Evolutionary conservation across 2,888 invertebrate species (phyloP), one percentile per base, ranked within the genome.

Genomic region (Tromatobia lineatoria): DNA sequence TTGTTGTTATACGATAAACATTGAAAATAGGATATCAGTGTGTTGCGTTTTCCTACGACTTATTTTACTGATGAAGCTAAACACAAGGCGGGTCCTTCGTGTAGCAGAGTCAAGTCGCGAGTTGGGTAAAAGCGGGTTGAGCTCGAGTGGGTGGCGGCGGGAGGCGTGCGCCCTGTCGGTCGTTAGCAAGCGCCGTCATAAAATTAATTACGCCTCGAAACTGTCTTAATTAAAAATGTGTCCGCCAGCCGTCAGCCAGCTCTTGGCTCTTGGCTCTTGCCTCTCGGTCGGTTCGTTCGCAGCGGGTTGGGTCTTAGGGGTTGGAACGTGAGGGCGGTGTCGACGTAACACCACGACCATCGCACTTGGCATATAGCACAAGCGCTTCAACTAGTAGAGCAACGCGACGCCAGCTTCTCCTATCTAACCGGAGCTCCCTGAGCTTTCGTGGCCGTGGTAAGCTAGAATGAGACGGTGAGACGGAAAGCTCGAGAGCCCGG

Each of bases 171-270:
- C 67, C 57, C 69, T 74, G 83, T 67, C 66, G 80, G 83, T 83
- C 83, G 83, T 83, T 90, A 91, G 89, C 88, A 87, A 88, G 88
- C 90, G 88, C 88, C 90, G 88, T 90, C 91, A 91, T 90, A 90
- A 93, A 93, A 92, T 93, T 92, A 93, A 93, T 93, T 93, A 92
- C 92, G 90, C 89, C 91, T 91, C 90, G 90, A 92, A 92, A 92
- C 90, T 91, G 92, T 93, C 92, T 93, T 92, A 91, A 93, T 93
- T 93, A 93, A 93, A 93, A 93, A 92, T 92, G 91, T 92, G 92
- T 90, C 90, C 89, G 89, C 88, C 90, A 87, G 85, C 87, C 89
- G 90, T 90, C 90, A 90, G 88, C 86, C 83, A 25, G 82, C 81
- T 71, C 81, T 75, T 78, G 78, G 82, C 81, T 71, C 81, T 75